Evolutionary conservation across 2,797 vertebrate species (phyloP).

Genomic region (Pantherophis vulpinus): DNA sequence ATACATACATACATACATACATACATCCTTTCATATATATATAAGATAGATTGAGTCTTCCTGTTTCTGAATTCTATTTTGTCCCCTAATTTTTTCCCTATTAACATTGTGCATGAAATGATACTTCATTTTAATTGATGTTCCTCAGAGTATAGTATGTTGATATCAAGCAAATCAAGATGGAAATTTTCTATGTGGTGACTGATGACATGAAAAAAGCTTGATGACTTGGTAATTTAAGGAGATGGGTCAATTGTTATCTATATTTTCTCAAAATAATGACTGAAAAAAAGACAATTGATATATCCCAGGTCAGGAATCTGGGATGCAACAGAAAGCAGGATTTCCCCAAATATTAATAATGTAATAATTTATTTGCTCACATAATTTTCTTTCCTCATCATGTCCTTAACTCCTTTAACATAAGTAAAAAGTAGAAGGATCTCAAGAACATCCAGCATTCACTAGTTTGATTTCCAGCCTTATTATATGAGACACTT

Average conservation of each 20-base stretch:
- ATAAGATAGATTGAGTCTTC: not conserved
- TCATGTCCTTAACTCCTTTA: not conserved
- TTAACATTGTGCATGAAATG: not conserved
- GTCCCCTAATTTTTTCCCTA: not conserved
- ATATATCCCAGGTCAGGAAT: not conserved
- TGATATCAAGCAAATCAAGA: not conserved
- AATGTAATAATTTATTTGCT: not conserved
- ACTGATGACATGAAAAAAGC: not conserved
- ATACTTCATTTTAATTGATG: not conserved
- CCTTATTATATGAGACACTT: not conserved
- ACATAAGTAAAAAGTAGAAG: not conserved
- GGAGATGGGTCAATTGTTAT: not conserved
- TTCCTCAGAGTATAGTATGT: not conserved
- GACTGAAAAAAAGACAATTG: not conserved
- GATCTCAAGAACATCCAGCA: not conserved
- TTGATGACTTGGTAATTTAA: not conserved
- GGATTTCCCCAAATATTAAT: not conserved
- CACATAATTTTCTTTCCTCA: not conserved
- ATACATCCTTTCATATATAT: too few species aligned
- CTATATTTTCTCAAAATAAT: not conserved
- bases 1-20: too few species aligned
- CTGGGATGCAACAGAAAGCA: not conserved
- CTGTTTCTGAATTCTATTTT: not conserved
- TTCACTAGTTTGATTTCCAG: not conserved
- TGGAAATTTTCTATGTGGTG: not conserved